Percentiles rank a stretch among this genome's conserved stretches.
Conservation (phyloP, 1,140 invertebrate species). For the Sminthurides bifidus region DNA sequence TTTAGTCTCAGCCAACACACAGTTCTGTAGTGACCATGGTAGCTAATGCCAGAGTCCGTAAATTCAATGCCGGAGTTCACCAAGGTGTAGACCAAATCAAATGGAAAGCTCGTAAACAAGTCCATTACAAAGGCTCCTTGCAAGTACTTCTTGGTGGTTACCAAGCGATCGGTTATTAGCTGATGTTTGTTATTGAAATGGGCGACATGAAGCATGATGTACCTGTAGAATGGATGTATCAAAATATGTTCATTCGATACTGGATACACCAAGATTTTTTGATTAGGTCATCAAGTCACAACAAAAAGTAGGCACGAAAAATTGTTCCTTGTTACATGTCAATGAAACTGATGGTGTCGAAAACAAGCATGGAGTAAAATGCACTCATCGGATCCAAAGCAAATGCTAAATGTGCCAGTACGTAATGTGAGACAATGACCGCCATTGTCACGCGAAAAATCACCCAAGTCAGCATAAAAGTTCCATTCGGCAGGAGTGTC, state of each 20-base stretch:
- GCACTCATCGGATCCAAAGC: conserved; percentile 8
- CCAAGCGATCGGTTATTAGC: conserved; percentile 34
- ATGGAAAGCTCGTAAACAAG: conserved; percentile 85
- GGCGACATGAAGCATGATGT: conserved; percentile 16
- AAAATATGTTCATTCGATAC: not conserved
- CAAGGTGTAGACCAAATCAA: conserved; percentile 37
- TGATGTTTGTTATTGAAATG: conserved; percentile 15
- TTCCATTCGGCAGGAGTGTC: conserved; percentile 13
- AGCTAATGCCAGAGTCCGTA: not conserved
- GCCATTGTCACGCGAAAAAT: conserved; percentile 10
- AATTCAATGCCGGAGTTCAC: not conserved
- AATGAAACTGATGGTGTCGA: conserved; percentile 26
- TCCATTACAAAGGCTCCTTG: conserved; percentile 93
- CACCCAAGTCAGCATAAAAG: conserved; percentile 20
- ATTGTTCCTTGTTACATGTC: conserved; percentile 20
- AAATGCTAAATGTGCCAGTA: conserved; percentile 14
- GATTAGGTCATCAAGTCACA: not conserved
- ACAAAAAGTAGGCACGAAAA: not conserved
- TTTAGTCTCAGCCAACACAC: conserved; percentile 14
- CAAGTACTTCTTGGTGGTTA: conserved; percentile 53
- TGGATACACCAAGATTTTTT: not conserved
- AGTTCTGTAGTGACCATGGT: not conserved
- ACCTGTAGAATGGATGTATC: conserved; percentile 3
- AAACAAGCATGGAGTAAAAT: conserved; percentile 6
- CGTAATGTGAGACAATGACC: conserved; percentile 10